A percentile compares a stretch with the other conserved stretches of the same genome.
These are phyloP conservation scores for Steatornis caripensis DNA, from an alignment of 2,113 vertebrate species.

Conservation along the genomic window DNA sequence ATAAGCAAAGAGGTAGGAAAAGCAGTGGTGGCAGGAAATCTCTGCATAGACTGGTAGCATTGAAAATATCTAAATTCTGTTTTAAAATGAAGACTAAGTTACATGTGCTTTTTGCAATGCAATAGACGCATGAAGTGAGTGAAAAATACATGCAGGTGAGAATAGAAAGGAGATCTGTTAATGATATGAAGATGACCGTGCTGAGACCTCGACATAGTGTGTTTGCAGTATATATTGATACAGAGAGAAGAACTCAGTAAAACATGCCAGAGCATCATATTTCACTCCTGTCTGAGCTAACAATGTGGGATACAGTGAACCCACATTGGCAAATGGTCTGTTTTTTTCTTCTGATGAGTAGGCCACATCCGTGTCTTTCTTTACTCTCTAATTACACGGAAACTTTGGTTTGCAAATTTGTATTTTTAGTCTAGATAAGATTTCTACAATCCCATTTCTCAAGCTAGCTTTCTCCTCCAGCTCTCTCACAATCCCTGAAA, in stretches of 20 bases:
- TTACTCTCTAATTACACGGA: neutral
- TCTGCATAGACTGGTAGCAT: neutral
- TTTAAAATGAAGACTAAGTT: neutral
- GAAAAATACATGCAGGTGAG: neutral
- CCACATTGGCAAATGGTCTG: neutral
- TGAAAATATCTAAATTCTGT: neutral
- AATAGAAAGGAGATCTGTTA: neutral
- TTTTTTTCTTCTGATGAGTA: neutral
- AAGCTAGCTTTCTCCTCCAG: neutral
- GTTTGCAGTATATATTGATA: neutral
- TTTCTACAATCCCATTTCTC: neutral
- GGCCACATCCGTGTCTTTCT: neutral
- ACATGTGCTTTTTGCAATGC: neutral
- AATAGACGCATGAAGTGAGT: neutral
- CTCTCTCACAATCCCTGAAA: neutral
- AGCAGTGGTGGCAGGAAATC: neutral
- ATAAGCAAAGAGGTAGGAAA: neutral
- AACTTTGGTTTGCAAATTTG: neutral
- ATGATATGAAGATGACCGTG: neutral
- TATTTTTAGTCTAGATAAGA: neutral
- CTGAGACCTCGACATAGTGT: neutral
- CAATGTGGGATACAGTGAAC: neutral
- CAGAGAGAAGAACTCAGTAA: neutral
- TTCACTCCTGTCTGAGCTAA: neutral
- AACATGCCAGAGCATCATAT: neutral